A percentile compares a stretch with the other conserved stretches of the same genome.
Conservation (phyloP, 1,140 invertebrate genomes). For the Coenobita brevimanus region DNA sequence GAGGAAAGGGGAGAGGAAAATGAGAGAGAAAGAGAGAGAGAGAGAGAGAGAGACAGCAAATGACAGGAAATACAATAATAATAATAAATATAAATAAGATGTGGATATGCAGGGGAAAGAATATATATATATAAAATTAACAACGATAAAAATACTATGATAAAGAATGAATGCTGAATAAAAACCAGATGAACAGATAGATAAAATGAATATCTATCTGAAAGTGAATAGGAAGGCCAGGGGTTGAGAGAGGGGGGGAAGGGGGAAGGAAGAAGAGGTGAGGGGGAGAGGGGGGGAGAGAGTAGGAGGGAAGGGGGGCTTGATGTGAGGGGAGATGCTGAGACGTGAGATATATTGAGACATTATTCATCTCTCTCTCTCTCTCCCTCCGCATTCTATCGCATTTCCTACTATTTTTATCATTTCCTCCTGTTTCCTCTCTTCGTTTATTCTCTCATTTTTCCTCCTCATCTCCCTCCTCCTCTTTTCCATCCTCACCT, state of each 20-base stretch:
- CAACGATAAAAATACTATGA: not conserved
- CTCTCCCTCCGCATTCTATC: not conserved
- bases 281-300: not conserved
- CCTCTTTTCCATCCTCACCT: not conserved
- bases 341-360: too few relatives aligned
- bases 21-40: too few relatives aligned
- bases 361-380: conserved; percentile 51
- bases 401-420: not conserved
- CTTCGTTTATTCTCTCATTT: not conserved
- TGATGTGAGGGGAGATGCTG: not conserved
- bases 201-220: too few relatives aligned
- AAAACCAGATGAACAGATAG: too few relatives aligned
- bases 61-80: too few relatives aligned
- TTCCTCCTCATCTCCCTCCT: not conserved
- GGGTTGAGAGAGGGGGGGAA: not conserved
- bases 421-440: not conserved
- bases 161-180: too few relatives aligned
- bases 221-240: not conserved
- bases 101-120: not conserved
- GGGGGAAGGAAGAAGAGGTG: conserved; percentile 12
- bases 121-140: too few relatives aligned
- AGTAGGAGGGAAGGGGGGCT: not conserved
- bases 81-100: not conserved
- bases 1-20: too few relatives aligned
- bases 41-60: too few relatives aligned